phyloP scores from a whole-genome alignment of 2,113 vertebrate species.

The Pomatorhinus ruficollis region DNA sequence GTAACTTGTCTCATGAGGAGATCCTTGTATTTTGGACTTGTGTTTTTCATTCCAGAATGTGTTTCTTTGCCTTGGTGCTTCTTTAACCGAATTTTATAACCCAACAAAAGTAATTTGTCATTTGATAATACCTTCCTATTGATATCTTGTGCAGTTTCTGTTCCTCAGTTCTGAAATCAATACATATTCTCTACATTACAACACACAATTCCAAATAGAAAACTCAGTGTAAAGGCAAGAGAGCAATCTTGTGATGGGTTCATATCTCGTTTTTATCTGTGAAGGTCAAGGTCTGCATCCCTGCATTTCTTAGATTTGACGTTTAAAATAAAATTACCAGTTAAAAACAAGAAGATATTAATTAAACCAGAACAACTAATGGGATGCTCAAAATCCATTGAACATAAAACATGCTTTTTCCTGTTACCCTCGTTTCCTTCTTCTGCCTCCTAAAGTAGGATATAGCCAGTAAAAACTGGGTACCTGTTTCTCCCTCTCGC shows the following conservation, averaged over 20 bases:
- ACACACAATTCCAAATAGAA: background rate
- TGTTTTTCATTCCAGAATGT: background rate
- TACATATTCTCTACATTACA: background rate
- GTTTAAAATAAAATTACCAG: background rate
- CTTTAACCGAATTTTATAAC: background rate
- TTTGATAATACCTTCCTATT: background rate
- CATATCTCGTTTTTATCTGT: background rate
- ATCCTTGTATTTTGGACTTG: background rate
- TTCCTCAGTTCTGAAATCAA: background rate
- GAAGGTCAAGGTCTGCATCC: background rate
- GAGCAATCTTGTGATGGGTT: background rate
- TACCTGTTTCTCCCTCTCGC: background rate
- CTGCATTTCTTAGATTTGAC: background rate
- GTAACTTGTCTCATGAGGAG: background rate
- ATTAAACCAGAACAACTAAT: background rate
- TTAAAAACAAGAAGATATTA: background rate
- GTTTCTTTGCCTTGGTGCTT: background rate
- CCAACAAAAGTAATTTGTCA: background rate
- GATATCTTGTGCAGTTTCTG: background rate
- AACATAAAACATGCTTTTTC: accelerated
- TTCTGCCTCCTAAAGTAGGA: background rate
- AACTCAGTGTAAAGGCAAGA: background rate
- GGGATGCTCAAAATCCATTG: background rate
- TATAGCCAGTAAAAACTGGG: background rate
- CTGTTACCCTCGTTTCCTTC: background rate